Evolutionary conservation across 2,888 invertebrate genomes (phyloP).

Genomic region (Harmothoe impar): DNA sequence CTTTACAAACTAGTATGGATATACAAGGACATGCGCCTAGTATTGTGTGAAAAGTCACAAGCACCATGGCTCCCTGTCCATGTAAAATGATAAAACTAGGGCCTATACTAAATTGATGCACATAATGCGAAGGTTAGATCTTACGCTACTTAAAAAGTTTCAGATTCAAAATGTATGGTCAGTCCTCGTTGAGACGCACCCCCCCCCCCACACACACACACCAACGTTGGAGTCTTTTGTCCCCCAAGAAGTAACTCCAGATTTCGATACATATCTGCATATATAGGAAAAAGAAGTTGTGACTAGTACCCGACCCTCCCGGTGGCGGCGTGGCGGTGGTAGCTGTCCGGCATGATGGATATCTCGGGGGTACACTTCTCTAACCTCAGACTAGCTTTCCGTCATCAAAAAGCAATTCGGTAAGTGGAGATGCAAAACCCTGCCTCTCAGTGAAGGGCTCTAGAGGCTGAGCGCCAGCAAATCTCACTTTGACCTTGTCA

Average conservation of each 20-base stretch:
- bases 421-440: conserved; percentile 37
- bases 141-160: too few species aligned
- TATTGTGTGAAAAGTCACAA: too few species aligned
- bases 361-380: not conserved
- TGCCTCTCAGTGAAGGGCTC: not conserved
- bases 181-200: too few species aligned
- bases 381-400: not conserved
- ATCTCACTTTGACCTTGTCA: conserved; percentile 12
- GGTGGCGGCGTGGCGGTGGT: not conserved
- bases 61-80: too few species aligned
- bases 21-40: too few species aligned
- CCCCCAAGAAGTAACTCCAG: not conserved
- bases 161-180: too few species aligned
- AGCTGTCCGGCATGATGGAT: conserved; percentile 25
- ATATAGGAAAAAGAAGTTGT: not conserved
- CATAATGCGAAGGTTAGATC: too few species aligned
- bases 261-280: too few species aligned
- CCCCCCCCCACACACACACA: too few species aligned
- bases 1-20: too few species aligned
- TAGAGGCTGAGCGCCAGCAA: not conserved
- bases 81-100: too few species aligned
- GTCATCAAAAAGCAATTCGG: conserved; percentile 28
- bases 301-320: not conserved
- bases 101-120: too few species aligned
- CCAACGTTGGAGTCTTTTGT: not conserved